These are phyloP conservation scores for Drosophila yooni DNA, from an alignment of 2,888 invertebrate genomes.

Conservation along the genomic window DNA sequence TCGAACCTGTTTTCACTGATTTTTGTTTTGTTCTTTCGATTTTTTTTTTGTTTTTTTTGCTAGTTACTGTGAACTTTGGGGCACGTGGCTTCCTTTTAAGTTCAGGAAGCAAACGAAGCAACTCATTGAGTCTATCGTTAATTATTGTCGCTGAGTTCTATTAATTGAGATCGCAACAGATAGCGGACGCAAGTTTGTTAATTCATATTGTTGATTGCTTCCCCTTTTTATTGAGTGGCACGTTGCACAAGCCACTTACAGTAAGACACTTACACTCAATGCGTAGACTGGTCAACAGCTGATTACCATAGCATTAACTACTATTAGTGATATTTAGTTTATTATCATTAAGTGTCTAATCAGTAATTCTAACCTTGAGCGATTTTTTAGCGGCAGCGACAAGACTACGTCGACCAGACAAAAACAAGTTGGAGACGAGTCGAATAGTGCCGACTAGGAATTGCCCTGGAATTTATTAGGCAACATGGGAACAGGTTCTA, in stretches of 20 bases:
- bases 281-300: background rate
- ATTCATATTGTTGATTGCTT: slow-evolving; percentile 6
- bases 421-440: background rate
- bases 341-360: slow-evolving; percentile 28
- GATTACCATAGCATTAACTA: background rate
- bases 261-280: background rate
- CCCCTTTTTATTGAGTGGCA: background rate
- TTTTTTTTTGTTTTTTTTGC: background rate
- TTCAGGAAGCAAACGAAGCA: no score
- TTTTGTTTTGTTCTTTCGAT: background rate
- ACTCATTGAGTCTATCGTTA: background rate
- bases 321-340: background rate
- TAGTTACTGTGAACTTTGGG: background rate
- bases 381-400: background rate
- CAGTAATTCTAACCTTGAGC: slow-evolving; percentile 15
- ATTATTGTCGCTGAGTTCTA: background rate
- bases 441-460: background rate
- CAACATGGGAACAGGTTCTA: background rate
- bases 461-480: background rate
- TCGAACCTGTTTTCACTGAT: slow-evolving; percentile 35
- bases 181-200: background rate
- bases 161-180: slow-evolving; percentile 1
- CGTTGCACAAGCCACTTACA: background rate
- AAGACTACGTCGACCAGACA: background rate
- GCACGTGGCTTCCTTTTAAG: slow-evolving; percentile 6